Percentiles rank a stretch among this genome's conserved stretches.
Conservation (phyloP, 2,888 invertebrate species). For the Folsomia candida region DNA sequence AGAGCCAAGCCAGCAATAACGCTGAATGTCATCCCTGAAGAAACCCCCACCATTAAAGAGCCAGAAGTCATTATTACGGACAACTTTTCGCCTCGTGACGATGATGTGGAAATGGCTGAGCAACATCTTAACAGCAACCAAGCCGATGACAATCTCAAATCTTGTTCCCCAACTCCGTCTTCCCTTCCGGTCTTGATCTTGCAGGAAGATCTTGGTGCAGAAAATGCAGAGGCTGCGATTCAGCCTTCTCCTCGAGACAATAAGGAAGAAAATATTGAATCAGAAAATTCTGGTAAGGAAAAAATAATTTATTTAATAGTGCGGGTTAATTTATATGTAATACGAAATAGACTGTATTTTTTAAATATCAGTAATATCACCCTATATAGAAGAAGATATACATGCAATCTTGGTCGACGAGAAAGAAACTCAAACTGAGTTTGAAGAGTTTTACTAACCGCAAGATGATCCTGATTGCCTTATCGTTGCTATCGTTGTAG, state of each 20-base stretch:
- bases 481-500: slow-evolving; percentile 9
- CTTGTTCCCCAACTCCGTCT: no score
- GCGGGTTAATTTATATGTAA: no score
- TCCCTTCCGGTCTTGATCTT: no score
- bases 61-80: slow-evolving; percentile 35
- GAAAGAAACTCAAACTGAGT: not conserved
- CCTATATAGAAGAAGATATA: not conserved
- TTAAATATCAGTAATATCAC: no score
- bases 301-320: no score
- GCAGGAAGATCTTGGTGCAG: no score
- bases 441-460: not conserved
- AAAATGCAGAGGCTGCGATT: no score
- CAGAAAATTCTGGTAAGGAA: slow-evolving; percentile 1
- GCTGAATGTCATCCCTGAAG: not conserved
- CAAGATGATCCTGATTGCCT: not conserved
- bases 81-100: slow-evolving; percentile 40
- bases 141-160: no score
- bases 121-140: no score
- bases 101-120: no score
- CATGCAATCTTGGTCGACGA: not conserved
- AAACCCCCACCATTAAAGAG: not conserved
- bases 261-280: not conserved
- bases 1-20: not conserved
- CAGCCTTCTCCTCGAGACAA: not conserved
- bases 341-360: no score